Evolutionary conservation across 1,140 invertebrate species (phyloP), one percentile per base, ranked within the genome.

Genomic region (Drosophila leontia): DNA sequence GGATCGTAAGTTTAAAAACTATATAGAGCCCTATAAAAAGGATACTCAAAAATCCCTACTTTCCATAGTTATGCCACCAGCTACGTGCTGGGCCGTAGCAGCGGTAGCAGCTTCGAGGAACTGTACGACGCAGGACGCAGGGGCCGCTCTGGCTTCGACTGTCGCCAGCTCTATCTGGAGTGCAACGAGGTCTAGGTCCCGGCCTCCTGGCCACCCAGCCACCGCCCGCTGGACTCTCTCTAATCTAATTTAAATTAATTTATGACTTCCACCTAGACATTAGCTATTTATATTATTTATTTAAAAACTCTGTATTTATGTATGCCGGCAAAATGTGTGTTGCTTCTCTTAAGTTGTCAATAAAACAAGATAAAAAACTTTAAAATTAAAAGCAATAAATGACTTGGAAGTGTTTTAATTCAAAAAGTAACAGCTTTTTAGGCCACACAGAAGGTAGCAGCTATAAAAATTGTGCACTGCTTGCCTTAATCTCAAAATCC

Each of bases 61-160:
- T 34, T 15, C 26, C 32, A 51, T 35, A 98, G 97, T 55, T 98
- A 98, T 91, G 96, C 96, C 26, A 95, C 97, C 56, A 97, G 97
- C 87, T 97, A 96, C 92, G 93, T 97, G 3, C 93, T 98, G 44
- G 96, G 98, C 80, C 95, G 95, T 91, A 95, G 95, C 91, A 96
- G 95, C 32, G 94, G 94, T 34, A 94, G 95, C 47, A 94, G 95
- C 15, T 97, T 98, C 93, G 96, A 98, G 57, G 94, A 95, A 17
- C 95, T 97, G 78, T 97, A 97, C 87, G 96, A 97, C 78, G 97
- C 97, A 0, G 96, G 97, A 17, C 94, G 97, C 93, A 94, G 96
- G 69, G 97, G 97, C 26, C 95, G 97, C 87, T 96, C 95, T 39
- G 97, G 97, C 19, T 96, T 97, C 63, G 96, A 97, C 91, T 98